phyloP scores from a whole-genome alignment of 92 coral and sea anemone genomes.

The Phenganax subtilis region DNA sequence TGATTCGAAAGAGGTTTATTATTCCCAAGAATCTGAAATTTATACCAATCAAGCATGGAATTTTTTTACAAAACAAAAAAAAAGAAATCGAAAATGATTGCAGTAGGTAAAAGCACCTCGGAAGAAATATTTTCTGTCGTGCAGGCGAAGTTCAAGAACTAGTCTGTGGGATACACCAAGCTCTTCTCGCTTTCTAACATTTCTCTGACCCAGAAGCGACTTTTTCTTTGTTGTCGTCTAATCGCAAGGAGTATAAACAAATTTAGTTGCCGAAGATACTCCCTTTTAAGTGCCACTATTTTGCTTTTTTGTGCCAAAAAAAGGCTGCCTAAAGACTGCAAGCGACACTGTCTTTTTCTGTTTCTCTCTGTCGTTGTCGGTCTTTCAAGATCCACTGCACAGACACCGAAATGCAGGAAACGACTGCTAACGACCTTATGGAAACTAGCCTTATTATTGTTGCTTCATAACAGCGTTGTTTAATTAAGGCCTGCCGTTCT shows the following conservation, averaged over 20 bases:
- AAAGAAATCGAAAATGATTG: background rate
- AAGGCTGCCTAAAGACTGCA: too few species aligned
- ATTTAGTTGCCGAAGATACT: background rate
- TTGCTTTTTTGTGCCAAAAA: background rate
- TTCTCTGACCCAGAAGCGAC: slow-evolving; percentile 20
- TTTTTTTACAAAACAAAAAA: background rate
- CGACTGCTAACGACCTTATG: too few species aligned
- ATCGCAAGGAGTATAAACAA: slow-evolving; percentile 10
- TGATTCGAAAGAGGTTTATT: too few species aligned
- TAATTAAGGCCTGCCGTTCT: too few species aligned
- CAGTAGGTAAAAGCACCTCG: background rate
- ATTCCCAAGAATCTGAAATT: background rate
- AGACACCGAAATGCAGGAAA: too few species aligned
- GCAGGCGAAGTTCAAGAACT: slow-evolving; percentile 15
- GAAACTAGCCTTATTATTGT: too few species aligned
- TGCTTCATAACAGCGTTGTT: too few species aligned
- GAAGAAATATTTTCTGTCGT: slow-evolving; percentile 7
- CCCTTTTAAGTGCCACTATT: background rate
- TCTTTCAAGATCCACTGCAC: too few species aligned
- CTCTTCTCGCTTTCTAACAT: background rate
- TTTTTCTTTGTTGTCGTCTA: background rate
- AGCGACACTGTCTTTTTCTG: too few species aligned
- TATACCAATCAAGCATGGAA: background rate
- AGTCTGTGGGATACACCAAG: slow-evolving; percentile 1
- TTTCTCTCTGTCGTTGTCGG: too few species aligned